Evolutionary conservation across 2,888 invertebrate genomes (phyloP), one percentile per base, ranked within the genome.

Genomic region (Eretmocerus hayati): DNA sequence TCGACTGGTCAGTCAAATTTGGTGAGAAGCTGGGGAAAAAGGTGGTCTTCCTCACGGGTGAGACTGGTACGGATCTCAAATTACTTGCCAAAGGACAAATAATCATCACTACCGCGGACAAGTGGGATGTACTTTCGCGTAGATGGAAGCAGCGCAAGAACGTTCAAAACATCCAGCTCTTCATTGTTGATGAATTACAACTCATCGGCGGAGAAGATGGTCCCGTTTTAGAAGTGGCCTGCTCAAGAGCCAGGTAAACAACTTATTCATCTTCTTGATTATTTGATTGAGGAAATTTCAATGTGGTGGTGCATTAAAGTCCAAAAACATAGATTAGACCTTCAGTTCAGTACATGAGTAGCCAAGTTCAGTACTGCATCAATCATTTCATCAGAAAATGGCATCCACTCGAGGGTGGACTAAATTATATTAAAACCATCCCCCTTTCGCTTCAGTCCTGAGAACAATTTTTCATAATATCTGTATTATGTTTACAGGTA

Each of bases 101-200:
- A n/a, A 88, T 99, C 36, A 84, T 99, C 54, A 89, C 92, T 4
- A 97, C 96, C 0, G 95, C 96, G 0, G 96, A 97, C 65, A 94
- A 95, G 62, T 99, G 99, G 99, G 99, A 99, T 69, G 92, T 99
- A 4, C 76, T 99, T 3, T 99, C 99, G 0, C 79, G 99, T 46
- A 80, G 99, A 55, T 99, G 99, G 99, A 99, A 99, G 63, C 97
- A 99, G 64, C 80, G 99, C 26, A 97, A 97, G 73, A 94, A 95
- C 68, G 96, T 99, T 0, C 97, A 97, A 65, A 95, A 92, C 64
- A 86, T 99, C 8, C 90, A 93, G 52, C 77, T 99, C 15, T 94
- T 99, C 71, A 91, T 99, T 52, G 92, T 93, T 16, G 99, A 99
- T 66, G 97, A 99, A 59, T 75, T 99, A 20, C 96, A 99, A 64